These are phyloP conservation scores for Salticus scenicus DNA, from an alignment of 2,888 invertebrate species.

Conservation along the genomic window DNA sequence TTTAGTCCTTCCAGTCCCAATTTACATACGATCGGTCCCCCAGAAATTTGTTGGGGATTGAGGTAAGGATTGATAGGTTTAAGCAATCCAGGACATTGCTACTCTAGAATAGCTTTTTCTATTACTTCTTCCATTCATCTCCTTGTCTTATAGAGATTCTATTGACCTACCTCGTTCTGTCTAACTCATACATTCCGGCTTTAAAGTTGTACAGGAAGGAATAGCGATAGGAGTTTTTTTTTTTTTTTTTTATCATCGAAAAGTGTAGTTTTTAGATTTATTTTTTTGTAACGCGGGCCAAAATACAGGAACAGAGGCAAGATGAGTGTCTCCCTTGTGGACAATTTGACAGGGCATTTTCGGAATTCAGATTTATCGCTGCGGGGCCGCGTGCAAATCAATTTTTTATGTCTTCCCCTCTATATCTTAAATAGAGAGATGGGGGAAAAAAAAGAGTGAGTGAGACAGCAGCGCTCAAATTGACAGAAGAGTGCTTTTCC, in stretches of 20 bases:
- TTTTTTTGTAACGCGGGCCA: slow-evolving; percentile 12
- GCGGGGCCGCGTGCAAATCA: slow-evolving; percentile 70
- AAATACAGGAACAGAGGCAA: slow-evolving; percentile 37
- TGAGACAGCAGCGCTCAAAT: slow-evolving; percentile 52
- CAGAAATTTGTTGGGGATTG: slow-evolving; percentile 20
- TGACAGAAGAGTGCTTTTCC: slow-evolving; percentile 58
- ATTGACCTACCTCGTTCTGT: slow-evolving; percentile 39
- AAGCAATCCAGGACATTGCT: slow-evolving; percentile 41
- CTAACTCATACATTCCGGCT: neutral
- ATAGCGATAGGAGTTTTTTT: slow-evolving; percentile 6
- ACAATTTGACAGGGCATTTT: slow-evolving; percentile 71
- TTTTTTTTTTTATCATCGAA: slow-evolving; percentile 27
- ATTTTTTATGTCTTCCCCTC: slow-evolving; percentile 63
- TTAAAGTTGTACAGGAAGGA: neutral
- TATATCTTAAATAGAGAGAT: neutral
- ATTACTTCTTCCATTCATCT: slow-evolving; percentile 53
- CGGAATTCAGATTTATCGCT: slow-evolving; percentile 70
- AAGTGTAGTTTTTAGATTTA: slow-evolving; percentile 19
- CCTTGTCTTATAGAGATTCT: slow-evolving; percentile 23
- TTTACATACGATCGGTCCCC: slow-evolving; percentile 45
- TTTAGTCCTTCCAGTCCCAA: slow-evolving; percentile 37
- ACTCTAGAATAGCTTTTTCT: slow-evolving; percentile 35
- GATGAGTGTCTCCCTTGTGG: slow-evolving; percentile 70
- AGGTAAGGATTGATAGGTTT: slow-evolving; percentile 55
- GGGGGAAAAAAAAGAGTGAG: slow-evolving; percentile 18